Conservation (phyloP, 2,888 invertebrate genomes). For the Coelinius sp. region DNA sequence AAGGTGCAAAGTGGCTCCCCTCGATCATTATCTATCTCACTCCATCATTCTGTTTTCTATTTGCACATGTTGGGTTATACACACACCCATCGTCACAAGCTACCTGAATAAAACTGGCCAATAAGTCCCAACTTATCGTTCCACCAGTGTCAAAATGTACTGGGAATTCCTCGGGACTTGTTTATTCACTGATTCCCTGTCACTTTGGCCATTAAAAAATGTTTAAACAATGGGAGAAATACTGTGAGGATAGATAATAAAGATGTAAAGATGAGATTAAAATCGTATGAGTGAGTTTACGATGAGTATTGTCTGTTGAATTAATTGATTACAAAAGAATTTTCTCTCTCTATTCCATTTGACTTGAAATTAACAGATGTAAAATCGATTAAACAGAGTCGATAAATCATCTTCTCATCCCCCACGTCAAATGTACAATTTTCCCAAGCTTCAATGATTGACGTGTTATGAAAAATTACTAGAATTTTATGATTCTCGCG, state of each 20-base stretch:
- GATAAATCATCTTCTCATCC: background rate
- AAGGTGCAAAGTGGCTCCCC: constrained; percentile 20
- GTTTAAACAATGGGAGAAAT: background rate
- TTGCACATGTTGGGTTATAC: background rate
- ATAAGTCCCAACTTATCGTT: background rate
- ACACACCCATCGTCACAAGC: background rate
- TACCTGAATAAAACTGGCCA: background rate
- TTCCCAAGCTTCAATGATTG: background rate
- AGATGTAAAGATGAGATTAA: background rate
- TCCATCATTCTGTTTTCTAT: background rate
- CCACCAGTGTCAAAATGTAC: background rate
- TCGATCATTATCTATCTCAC: constrained; percentile 14
- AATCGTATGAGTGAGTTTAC: background rate
- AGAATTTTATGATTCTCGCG: background rate
- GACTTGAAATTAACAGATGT: background rate
- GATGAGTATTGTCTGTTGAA: too few species aligned
- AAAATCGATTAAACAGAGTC: constrained; percentile 1
- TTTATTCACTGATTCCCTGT: background rate
- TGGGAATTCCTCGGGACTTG: background rate
- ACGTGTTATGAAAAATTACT: constrained; percentile 1
- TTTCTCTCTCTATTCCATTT: background rate
- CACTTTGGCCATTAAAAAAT: background rate
- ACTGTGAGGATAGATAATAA: background rate
- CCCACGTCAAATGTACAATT: background rate
- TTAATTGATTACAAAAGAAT: background rate